Evolutionary conservation across 2,888 invertebrate genomes (phyloP).

Genomic region (Cataglyphis livida): DNA sequence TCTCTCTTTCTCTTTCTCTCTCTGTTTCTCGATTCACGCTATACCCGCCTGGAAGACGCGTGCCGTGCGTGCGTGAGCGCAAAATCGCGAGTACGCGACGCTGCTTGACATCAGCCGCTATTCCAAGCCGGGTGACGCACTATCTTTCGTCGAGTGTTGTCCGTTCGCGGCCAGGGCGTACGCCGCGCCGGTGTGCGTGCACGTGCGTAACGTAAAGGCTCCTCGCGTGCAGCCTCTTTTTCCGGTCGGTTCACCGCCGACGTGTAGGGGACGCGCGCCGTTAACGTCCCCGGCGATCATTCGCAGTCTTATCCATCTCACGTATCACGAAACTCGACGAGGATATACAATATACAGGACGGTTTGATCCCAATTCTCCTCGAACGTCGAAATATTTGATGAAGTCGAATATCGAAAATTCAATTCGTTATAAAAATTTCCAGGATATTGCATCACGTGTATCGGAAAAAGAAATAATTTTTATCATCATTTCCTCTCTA

Average conservation of each 20-base stretch:
- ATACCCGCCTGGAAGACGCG: background rate
- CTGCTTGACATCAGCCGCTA: constrained; percentile 83
- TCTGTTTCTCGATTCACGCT: constrained; percentile 35
- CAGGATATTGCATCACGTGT: background rate
- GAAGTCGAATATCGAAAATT: background rate
- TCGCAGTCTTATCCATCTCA: constrained; percentile 1
- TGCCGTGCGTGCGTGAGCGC: constrained; percentile 12
- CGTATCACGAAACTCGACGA: constrained; percentile 10
- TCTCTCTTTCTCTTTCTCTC: background rate
- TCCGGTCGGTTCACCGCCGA: constrained; percentile 16
- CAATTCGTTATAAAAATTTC: background rate
- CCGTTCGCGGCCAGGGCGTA: background rate
- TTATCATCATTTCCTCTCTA: background rate
- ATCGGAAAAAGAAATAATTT: background rate
- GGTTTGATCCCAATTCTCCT: constrained; percentile 7
- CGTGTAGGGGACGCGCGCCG: constrained; percentile 4
- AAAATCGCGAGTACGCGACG: constrained; percentile 59
- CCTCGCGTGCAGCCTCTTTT: constrained; percentile 50
- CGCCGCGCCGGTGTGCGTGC: constrained; percentile 24
- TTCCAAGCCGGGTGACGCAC: constrained; percentile 84
- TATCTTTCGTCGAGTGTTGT: constrained; percentile 57
- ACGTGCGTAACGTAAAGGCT: constrained; percentile 63
- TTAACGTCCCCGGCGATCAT: constrained; percentile 10
- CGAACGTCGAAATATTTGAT: background rate
- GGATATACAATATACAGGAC: constrained; percentile 1